A percentile compares a stretch with the other conserved stretches of the same genome.
Conservation (phyloP, 2,888 invertebrate genomes). For the Amiota minor region DNA sequence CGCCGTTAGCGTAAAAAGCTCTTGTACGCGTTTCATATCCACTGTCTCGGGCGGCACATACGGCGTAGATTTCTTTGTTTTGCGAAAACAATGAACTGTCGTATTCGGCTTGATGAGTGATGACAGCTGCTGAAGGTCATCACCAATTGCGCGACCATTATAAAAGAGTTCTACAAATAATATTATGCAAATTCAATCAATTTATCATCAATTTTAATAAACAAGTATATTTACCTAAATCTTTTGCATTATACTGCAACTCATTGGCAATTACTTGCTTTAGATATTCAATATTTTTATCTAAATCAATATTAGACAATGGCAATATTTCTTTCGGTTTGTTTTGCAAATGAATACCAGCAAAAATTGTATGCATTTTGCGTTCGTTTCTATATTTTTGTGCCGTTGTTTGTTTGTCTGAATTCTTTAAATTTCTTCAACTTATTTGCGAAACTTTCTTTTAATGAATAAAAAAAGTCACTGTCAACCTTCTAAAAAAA, state of each 20-base stretch:
- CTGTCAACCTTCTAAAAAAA: background rate
- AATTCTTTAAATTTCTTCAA: background rate
- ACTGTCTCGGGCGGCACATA: slow-evolving; percentile 55
- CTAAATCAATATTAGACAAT: slow-evolving; percentile 76
- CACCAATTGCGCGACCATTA: slow-evolving; percentile 79
- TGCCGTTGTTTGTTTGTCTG: background rate
- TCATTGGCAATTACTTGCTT: slow-evolving; percentile 75
- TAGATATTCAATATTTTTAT: slow-evolving; percentile 76
- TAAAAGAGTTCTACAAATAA: slow-evolving; percentile 77
- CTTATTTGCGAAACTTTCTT: background rate
- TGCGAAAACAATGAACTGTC: slow-evolving; percentile 76
- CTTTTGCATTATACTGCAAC: slow-evolving; percentile 74
- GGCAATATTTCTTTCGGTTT: slow-evolving; percentile 76
- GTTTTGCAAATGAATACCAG: slow-evolving; percentile 75
- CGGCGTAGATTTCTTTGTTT: slow-evolving; percentile 60
- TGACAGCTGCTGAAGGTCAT: slow-evolving; percentile 73
- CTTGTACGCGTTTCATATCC: slow-evolving; percentile 59
- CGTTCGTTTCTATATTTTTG: background rate
- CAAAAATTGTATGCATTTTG: slow-evolving; percentile 63
- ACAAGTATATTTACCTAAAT: slow-evolving; percentile 74
- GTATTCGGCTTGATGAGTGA: slow-evolving; percentile 75
- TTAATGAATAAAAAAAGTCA: slow-evolving; percentile 9
- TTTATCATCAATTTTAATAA: background rate
- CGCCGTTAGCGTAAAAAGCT: slow-evolving; percentile 68
- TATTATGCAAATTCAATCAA: background rate